Conservation (phyloP, 2,888 invertebrate genomes). For the Drymonia ruficornis region DNA sequence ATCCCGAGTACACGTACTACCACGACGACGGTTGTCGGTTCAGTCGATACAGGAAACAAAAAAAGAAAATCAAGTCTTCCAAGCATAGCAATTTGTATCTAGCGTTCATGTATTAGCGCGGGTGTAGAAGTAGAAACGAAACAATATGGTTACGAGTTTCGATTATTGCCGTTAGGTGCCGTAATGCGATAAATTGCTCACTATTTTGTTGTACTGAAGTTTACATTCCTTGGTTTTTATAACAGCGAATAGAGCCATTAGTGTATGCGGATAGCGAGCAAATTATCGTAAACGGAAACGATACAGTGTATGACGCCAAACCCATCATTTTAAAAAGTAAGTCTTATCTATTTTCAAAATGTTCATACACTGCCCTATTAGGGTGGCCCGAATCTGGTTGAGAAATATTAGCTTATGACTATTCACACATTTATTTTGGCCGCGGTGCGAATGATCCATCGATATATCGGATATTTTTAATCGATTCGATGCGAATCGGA, state of each 20-base stretch:
- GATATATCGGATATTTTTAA: slow-evolving; percentile 14
- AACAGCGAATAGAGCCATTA: neutral
- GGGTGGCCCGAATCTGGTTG: slow-evolving; percentile 84
- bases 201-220: slow-evolving; percentile 1
- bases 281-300: neutral
- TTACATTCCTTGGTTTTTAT: neutral
- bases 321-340: slow-evolving; percentile 50
- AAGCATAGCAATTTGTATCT: slow-evolving; percentile 77
- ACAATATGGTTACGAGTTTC: slow-evolving; percentile 77
- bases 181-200: neutral
- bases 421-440: slow-evolving; percentile 70
- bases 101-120: slow-evolving; percentile 82
- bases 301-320: slow-evolving; percentile 69
- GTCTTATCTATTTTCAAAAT: slow-evolving; percentile 25
- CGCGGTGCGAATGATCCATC: slow-evolving; percentile 38
- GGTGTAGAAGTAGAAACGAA: slow-evolving; percentile 51
- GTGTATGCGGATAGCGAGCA: neutral
- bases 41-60: slow-evolving; percentile 58
- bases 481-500: slow-evolving; percentile 29
- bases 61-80: slow-evolving; percentile 53
- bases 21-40: slow-evolving; percentile 62
- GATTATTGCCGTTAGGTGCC: slow-evolving; percentile 65
- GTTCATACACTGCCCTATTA: slow-evolving; percentile 58
- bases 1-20: slow-evolving; percentile 73
- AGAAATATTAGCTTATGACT: slow-evolving; percentile 56